Evolutionary conservation across 2,888 invertebrate species (phyloP).

Genomic region (Mesoligia furuncula): DNA sequence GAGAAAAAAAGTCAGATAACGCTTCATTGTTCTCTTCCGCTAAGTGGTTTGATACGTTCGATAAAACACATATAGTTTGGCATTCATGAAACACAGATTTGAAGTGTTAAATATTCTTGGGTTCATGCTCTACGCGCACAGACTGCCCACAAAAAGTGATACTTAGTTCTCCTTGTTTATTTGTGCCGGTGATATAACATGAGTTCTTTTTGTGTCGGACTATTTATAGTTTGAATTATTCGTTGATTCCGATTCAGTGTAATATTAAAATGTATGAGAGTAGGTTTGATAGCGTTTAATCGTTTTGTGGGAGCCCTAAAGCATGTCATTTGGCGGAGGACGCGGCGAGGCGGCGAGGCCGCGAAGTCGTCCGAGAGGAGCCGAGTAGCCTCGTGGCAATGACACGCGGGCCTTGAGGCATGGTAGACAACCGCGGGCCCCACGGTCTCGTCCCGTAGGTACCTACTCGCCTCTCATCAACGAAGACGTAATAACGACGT

Average conservation of each 20-base stretch:
- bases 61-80: slow-evolving; percentile 34
- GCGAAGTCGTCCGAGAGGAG: slow-evolving; percentile 70
- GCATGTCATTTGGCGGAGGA: slow-evolving; percentile 74
- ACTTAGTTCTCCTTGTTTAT: slow-evolving; percentile 49
- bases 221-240: slow-evolving; percentile 43
- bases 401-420: slow-evolving; percentile 85
- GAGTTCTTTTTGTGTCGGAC: slow-evolving; percentile 13
- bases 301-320: slow-evolving; percentile 49
- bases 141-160: slow-evolving; percentile 39
- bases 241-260: slow-evolving; percentile 16
- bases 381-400: slow-evolving; percentile 77
- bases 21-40: slow-evolving; percentile 23
- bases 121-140: slow-evolving; percentile 50
- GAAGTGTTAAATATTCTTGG: slow-evolving; percentile 38
- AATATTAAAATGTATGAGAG: slow-evolving; percentile 23
- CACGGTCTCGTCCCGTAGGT: slow-evolving; percentile 65
- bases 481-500: slow-evolving; percentile 40
- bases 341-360: slow-evolving; percentile 70
- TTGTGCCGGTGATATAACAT: slow-evolving; percentile 38
- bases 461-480: slow-evolving; percentile 28
- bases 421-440: slow-evolving; percentile 76
- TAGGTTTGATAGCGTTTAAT: slow-evolving; percentile 35
- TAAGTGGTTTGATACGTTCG: slow-evolving; percentile 25
- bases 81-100: slow-evolving; percentile 41
- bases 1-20: background rate